Evolutionary conservation across 2,797 vertebrate species (phyloP).

Genomic region (Xerus rutilus): DNA sequence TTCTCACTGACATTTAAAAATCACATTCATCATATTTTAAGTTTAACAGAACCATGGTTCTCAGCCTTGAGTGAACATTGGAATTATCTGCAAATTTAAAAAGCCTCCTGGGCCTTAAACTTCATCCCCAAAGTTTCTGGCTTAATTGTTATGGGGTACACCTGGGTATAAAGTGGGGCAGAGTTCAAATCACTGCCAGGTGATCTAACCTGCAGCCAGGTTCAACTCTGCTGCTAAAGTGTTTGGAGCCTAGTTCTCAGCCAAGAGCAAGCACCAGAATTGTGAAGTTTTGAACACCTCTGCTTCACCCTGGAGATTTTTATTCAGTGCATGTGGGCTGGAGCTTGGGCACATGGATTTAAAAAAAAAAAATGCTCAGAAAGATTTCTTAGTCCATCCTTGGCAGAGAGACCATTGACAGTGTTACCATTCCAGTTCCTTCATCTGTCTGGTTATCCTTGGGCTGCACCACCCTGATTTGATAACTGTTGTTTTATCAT

Average conservation of each 20-base stretch:
- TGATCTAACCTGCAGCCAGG: background rate
- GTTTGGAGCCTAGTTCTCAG: background rate
- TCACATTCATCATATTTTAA: conserved; percentile 18
- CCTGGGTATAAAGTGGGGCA: fast-evolving
- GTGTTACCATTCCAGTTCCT: background rate
- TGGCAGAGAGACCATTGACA: background rate
- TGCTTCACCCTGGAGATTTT: background rate
- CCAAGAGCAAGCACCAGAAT: background rate
- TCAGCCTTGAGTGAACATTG: background rate
- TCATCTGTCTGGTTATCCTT: background rate
- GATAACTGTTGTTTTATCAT: background rate
- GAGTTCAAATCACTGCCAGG: background rate
- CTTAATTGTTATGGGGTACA: background rate
- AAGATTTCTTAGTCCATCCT: background rate
- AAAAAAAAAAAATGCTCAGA: background rate
- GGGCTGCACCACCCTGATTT: background rate
- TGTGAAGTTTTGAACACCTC: background rate
- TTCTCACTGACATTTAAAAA: background rate
- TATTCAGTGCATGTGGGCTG: background rate
- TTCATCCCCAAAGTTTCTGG: background rate
- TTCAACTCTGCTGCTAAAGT: background rate
- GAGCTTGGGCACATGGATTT: background rate
- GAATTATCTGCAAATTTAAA: background rate
- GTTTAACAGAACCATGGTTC: background rate
- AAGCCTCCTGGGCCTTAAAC: background rate